Conservation (phyloP, 2,888 invertebrate genomes). For the Hirtodrosophila confusa region DNA sequence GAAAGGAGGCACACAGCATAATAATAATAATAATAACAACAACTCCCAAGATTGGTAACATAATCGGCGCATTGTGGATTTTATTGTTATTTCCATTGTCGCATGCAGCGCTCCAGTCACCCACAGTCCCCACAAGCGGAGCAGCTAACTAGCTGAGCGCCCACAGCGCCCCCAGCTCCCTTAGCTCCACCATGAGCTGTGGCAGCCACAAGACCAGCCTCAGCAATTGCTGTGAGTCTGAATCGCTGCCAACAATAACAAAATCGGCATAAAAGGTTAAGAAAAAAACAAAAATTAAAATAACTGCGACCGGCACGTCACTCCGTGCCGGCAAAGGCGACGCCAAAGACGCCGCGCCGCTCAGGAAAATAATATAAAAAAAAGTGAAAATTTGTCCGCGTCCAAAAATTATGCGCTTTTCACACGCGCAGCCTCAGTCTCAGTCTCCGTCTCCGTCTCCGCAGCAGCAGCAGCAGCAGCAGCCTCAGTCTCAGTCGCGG, state of each 20-base stretch:
- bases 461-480: conserved; percentile 15
- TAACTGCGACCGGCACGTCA: conserved; percentile 49
- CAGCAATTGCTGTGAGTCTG: conserved; percentile 29
- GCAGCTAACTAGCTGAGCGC: too few relatives aligned
- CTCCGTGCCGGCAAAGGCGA: conserved; percentile 33
- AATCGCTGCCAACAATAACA: conserved; percentile 44
- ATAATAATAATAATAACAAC: conserved; percentile 48
- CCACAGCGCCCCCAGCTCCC: conserved; percentile 4
- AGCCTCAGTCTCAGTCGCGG: neutral
- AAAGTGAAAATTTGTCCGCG: conserved; percentile 81
- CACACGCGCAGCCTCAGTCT: conserved; percentile 68
- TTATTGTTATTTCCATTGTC: conserved; percentile 46
- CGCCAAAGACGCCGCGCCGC: conserved; percentile 40
- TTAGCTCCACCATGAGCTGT: conserved; percentile 17
- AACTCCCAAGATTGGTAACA: conserved; percentile 73
- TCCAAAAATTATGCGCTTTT: conserved; percentile 81
- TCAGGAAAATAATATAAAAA: conserved; percentile 46
- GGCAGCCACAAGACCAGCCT: conserved; percentile 11
- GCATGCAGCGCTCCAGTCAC: conserved; percentile 57
- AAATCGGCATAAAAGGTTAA: conserved; percentile 24
- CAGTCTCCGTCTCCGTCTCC: too few relatives aligned
- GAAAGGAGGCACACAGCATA: conserved; percentile 15
- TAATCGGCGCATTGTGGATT: conserved; percentile 74
- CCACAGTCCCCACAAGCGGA: conserved; percentile 20
- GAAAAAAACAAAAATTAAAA: conserved; percentile 44